These are phyloP conservation scores for Syrmaticus mikado DNA, from an alignment of 2,113 vertebrate genomes.

Conservation along the genomic window DNA sequence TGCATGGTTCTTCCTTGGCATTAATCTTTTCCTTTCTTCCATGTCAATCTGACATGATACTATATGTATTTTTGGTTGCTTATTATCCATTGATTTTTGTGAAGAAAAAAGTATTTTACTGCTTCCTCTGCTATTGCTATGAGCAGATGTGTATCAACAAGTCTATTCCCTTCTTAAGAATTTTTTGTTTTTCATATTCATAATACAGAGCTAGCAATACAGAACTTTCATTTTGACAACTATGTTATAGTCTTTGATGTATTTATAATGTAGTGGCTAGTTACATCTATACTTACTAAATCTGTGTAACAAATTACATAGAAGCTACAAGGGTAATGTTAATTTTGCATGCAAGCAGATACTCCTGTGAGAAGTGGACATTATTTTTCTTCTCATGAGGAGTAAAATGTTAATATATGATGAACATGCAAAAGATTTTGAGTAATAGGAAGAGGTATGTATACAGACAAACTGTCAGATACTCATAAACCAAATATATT, in stretches of 20 bases:
- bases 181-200: background rate
- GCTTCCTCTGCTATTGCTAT: background rate
- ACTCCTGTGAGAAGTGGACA: background rate
- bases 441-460: background rate
- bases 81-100: background rate
- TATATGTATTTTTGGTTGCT: background rate
- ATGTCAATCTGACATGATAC: background rate
- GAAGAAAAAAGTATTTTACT: background rate
- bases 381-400: background rate
- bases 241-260: background rate
- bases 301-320: background rate
- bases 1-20: background rate
- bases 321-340: background rate
- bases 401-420: background rate
- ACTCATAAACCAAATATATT: background rate
- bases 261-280: background rate
- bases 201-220: background rate
- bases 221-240: background rate
- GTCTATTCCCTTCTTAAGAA: background rate
- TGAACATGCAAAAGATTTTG: background rate
- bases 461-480: background rate
- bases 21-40: rapidly evolving
- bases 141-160: background rate
- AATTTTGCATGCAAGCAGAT: background rate
- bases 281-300: background rate